These are phyloP conservation scores for Diprion similis DNA, from an alignment of 1,140 invertebrate species.

Conservation along the genomic window DNA sequence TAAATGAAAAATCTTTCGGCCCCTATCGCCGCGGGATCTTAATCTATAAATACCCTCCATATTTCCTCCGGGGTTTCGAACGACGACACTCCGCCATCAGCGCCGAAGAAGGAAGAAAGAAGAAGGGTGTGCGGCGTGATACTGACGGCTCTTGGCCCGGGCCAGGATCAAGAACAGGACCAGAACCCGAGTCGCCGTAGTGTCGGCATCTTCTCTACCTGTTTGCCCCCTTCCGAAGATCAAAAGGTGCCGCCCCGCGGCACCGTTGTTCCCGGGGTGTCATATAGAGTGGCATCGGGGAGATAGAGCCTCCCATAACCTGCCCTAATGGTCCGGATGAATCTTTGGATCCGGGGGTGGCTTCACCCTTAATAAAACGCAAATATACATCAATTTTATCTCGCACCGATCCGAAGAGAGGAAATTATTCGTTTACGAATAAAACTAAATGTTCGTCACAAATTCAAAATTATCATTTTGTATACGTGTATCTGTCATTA, in stretches of 20 bases:
- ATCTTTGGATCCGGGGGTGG: background rate
- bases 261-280: background rate
- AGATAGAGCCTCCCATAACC: background rate
- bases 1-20: constrained; percentile 2
- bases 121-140: no score
- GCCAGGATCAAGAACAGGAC: background rate
- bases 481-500: no score
- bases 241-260: background rate
- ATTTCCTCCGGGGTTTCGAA: background rate
- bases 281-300: background rate
- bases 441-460: no score
- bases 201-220: constrained; percentile 5
- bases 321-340: background rate
- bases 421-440: no score
- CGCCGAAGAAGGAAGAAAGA: no score
- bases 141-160: no score
- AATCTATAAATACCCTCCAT: constrained; percentile 7
- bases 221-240: background rate
- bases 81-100: background rate
- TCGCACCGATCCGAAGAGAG: no score
- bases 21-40: constrained; percentile 5
- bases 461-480: no score
- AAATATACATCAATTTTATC: background rate
- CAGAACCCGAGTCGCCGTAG: background rate
- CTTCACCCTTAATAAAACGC: background rate